Percentiles rank a stretch among this genome's conserved stretches.
Evolutionary conservation across 2,888 invertebrate genomes (phyloP).

Genomic region (Sepiola atlantica): DNA sequence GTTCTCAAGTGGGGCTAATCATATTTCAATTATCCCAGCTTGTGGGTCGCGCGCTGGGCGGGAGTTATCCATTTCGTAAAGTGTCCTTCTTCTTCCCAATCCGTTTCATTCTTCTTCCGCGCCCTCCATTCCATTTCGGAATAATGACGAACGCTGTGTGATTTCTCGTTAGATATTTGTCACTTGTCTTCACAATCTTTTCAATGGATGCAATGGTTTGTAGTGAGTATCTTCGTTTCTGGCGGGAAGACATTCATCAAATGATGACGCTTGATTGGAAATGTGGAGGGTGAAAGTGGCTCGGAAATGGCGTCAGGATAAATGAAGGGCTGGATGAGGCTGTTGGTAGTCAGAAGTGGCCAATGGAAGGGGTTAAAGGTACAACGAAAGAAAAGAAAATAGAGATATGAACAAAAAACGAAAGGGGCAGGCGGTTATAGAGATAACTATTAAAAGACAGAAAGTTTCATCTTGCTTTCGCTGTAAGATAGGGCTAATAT

Average conservation of each 20-base stretch:
- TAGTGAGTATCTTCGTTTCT: conserved; percentile 19
- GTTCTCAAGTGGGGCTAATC: neutral
- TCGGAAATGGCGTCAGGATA: neutral
- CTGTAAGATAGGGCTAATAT: too few species aligned
- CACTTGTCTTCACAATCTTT: conserved; percentile 32
- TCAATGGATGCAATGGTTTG: conserved; percentile 12
- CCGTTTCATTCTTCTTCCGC: neutral
- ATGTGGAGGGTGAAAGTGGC: neutral
- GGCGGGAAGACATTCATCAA: conserved; percentile 10
- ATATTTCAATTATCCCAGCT: neutral
- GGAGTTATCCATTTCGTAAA: neutral
- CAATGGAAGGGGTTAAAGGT: neutral
- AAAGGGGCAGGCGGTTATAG: neutral
- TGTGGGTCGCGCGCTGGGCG: neutral
- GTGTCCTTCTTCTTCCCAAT: too few species aligned
- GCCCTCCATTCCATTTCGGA: neutral
- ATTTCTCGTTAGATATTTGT: conserved; percentile 20
- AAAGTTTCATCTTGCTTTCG: neutral
- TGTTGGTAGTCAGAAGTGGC: neutral
- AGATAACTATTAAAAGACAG: neutral
- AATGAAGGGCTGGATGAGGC: neutral
- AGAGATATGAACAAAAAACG: neutral
- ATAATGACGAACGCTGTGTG: neutral
- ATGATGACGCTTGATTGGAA: neutral
- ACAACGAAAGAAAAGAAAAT: neutral